Evolutionary conservation across 2,113 vertebrate species (phyloP).

Genomic region (Prionailurus viverrinus): DNA sequence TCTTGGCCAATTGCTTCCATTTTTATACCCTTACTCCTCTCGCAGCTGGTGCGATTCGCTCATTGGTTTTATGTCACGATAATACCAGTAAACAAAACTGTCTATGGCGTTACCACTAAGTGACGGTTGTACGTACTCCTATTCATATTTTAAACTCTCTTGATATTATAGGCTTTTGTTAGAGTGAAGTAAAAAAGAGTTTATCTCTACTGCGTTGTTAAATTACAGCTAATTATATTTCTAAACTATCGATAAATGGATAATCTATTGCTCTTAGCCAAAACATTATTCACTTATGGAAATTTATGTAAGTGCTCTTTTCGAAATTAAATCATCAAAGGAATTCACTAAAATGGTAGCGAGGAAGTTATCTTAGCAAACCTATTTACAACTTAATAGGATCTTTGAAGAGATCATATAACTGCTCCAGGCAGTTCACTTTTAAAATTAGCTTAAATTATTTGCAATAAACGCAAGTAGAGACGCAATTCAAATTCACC

Average conservation of each 20-base stretch:
- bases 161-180: not conserved
- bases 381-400: not conserved
- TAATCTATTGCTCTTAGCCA: constrained; percentile 57
- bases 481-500: not conserved
- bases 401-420: constrained; percentile 1
- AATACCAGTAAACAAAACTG: constrained; percentile 50
- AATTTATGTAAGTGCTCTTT: constrained; percentile 8
- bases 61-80: constrained; percentile 16
- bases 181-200: constrained; percentile 66
- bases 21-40: constrained; percentile 31
- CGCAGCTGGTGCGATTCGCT: constrained; percentile 43
- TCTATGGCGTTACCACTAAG: not conserved
- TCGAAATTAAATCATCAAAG: constrained; percentile 54
- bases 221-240: constrained; percentile 52
- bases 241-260: constrained; percentile 44
- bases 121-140: not conserved
- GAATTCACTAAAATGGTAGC: constrained; percentile 22
- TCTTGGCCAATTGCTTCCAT: not conserved
- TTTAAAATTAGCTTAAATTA: constrained; percentile 36
- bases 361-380: not conserved
- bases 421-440: not conserved
- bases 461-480: constrained; percentile 29
- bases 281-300: constrained; percentile 11
- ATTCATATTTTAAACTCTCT: constrained; percentile 38
- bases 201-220: constrained; percentile 45